These are phyloP conservation scores for Melierax canorus DNA, from an alignment of 2,113 vertebrate genomes.

Conservation along the genomic window DNA sequence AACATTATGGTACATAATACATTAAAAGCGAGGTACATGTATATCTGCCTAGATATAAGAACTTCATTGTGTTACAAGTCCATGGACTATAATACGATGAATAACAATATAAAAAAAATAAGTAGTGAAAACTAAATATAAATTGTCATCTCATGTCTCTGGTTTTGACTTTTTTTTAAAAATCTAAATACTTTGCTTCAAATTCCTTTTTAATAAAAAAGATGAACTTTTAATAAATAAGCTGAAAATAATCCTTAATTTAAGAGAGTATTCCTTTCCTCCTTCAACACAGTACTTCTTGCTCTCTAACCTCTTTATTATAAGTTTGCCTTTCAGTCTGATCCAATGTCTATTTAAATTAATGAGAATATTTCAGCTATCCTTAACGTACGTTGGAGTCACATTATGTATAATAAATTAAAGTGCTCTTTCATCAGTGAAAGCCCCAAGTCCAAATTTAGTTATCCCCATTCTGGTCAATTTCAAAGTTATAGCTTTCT, in stretches of 20 bases:
- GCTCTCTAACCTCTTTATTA: neutral
- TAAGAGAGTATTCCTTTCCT: neutral
- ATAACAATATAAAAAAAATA: neutral
- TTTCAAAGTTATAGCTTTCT: conserved; percentile 38
- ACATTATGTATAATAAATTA: neutral
- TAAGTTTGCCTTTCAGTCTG: neutral
- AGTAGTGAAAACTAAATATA: neutral
- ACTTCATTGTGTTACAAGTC: neutral
- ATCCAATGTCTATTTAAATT: neutral
- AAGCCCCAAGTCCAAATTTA: neutral
- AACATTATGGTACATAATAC: neutral
- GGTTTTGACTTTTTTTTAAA: neutral
- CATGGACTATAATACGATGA: neutral
- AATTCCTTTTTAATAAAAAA: neutral
- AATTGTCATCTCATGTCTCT: neutral
- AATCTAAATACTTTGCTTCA: neutral
- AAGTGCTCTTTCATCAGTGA: neutral
- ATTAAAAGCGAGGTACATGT: neutral
- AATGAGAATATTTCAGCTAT: neutral
- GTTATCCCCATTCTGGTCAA: neutral
- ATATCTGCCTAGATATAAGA: neutral
- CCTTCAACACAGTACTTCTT: neutral
- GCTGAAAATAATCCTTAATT: neutral
- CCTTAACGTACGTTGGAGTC: neutral
- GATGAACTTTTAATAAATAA: neutral